Evolutionary conservation across 2,888 invertebrate species (phyloP).

Genomic region (Agrilus cyanescens): DNA sequence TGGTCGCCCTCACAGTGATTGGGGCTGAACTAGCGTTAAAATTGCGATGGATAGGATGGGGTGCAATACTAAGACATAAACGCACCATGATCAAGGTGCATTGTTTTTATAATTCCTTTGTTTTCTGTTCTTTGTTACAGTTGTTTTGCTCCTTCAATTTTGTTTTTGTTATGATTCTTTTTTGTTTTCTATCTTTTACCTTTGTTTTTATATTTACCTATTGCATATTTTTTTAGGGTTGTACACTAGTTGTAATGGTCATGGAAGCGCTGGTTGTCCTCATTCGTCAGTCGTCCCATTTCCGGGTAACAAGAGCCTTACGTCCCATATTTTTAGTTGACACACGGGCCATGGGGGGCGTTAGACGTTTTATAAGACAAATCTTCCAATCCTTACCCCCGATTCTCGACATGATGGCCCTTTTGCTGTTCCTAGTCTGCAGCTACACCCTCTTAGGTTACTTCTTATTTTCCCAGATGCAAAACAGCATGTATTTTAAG

Average conservation of each 20-base stretch:
- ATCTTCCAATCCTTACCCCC: constrained; percentile 78
- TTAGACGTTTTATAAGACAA: constrained; percentile 61
- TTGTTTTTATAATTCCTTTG: too few relatives aligned
- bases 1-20: constrained; percentile 63
- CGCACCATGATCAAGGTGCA: constrained; percentile 73
- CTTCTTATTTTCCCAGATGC: constrained; percentile 66
- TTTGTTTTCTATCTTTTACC: constrained; percentile 1
- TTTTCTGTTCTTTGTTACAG: not conserved
- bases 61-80: constrained; percentile 71
- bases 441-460: constrained; percentile 74
- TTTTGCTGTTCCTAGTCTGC: constrained; percentile 73
- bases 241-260: constrained; percentile 68
- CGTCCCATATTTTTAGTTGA: constrained; percentile 83
- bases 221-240: constrained; percentile 53
- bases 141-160: constrained; percentile 3
- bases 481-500: constrained; percentile 63
- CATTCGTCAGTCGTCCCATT: constrained; percentile 71
- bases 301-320: constrained; percentile 74
- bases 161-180: not conserved
- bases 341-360: constrained; percentile 72
- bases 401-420: constrained; percentile 75
- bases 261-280: constrained; percentile 70
- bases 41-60: constrained; percentile 76
- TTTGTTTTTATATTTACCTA: constrained; percentile 4
- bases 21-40: constrained; percentile 69